Conservation (phyloP, 2,113 vertebrate genomes). For the Taurulus bubalis region DNA sequence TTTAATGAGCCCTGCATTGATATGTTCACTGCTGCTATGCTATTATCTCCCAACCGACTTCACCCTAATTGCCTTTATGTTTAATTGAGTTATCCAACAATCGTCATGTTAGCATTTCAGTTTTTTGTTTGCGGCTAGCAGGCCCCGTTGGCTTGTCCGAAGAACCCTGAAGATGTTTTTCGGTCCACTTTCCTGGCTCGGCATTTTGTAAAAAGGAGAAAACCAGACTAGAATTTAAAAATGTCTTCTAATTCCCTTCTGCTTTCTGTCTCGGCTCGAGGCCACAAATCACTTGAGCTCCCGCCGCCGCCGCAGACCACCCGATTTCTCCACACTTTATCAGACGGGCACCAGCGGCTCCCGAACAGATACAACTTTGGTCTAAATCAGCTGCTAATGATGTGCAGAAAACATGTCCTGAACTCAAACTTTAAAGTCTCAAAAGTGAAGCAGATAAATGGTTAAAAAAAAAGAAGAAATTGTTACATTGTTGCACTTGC, state of each 20-base stretch:
- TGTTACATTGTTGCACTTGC: background rate
- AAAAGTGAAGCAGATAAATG: conserved; percentile 26
- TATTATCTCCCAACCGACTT: conserved; percentile 4
- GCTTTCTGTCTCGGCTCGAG: conserved; percentile 42
- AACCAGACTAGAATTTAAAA: conserved; percentile 48
- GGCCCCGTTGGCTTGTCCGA: background rate
- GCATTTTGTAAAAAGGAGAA: conserved; percentile 36
- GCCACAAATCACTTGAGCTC: conserved; percentile 48
- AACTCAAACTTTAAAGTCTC: conserved; percentile 41
- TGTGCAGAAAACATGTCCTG: conserved; percentile 37
- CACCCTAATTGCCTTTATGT: conserved; percentile 14
- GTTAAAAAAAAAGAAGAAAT: conserved; percentile 14
- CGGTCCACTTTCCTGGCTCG: background rate
- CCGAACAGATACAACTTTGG: conserved; percentile 43
- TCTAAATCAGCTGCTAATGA: conserved; percentile 54
- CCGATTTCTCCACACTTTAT: conserved; percentile 49
- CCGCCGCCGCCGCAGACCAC: conserved; percentile 21
- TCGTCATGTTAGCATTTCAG: conserved; percentile 19
- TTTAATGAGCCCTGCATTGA: conserved; percentile 36
- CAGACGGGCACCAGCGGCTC: conserved; percentile 33
- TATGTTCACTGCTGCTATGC: conserved; percentile 15
- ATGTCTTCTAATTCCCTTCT: conserved; percentile 42
- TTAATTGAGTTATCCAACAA: conserved; percentile 48
- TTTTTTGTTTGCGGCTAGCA: background rate
- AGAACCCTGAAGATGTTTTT: conserved; percentile 28